phyloP scores from a whole-genome alignment of 2,888 invertebrate species.

The Cantharis lateralis region DNA sequence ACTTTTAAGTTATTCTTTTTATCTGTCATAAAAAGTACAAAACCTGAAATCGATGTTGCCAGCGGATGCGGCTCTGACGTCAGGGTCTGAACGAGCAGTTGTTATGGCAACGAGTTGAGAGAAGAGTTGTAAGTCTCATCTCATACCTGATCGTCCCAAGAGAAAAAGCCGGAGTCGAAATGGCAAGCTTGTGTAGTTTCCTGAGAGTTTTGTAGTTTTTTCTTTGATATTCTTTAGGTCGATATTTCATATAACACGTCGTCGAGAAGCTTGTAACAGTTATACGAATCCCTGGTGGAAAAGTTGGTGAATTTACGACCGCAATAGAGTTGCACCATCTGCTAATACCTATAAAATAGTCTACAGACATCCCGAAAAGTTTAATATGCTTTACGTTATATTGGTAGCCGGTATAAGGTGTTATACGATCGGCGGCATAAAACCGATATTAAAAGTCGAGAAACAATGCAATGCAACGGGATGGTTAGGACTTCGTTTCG shows the following conservation, averaged over 20 bases:
- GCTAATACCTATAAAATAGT: constrained; percentile 38
- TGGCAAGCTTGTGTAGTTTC: constrained; percentile 9
- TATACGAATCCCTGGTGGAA: constrained; percentile 46
- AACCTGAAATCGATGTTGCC: constrained; percentile 49
- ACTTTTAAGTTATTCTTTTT: constrained; percentile 1
- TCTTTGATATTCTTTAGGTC: constrained; percentile 3
- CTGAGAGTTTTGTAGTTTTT: background rate
- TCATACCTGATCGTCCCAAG: constrained; percentile 22
- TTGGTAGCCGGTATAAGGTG: background rate
- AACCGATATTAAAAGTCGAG: background rate
- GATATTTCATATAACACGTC: constrained; percentile 20
- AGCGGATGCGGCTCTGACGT: constrained; percentile 46
- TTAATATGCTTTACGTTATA: constrained; percentile 29
- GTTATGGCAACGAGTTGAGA: constrained; percentile 44
- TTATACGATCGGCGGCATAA: background rate
- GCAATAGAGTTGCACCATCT: constrained; percentile 50
- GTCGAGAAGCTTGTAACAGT: constrained; percentile 38
- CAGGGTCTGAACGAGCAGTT: constrained; percentile 48
- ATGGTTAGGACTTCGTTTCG: background rate
- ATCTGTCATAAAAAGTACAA: constrained; percentile 33
- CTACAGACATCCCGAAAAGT: constrained; percentile 32
- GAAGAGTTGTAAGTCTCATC: constrained; percentile 40
- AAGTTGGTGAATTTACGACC: constrained; percentile 48
- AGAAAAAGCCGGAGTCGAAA: constrained; percentile 19
- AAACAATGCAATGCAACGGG: background rate